Base-by-base conservation (phyloP, 2,113 vertebrate species). In the Poeciliopsis turrubarensis region DNA sequence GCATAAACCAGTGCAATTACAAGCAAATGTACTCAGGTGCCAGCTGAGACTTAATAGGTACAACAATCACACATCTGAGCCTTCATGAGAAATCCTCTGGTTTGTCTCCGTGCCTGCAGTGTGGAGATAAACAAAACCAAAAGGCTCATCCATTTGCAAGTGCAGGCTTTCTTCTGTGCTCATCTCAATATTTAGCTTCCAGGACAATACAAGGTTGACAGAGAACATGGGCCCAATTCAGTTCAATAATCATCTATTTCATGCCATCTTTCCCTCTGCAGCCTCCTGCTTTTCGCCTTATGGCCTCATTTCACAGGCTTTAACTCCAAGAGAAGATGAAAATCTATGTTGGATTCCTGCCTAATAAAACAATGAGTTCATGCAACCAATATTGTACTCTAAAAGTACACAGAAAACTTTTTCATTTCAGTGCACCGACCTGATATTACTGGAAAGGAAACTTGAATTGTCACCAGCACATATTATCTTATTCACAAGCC, bases 111-210 rank as follows among this genome's bases (percentile, higher is more conserved):
- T 41, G 86, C 73, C 85, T 89, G 87, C 72, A 73, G 84, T 27
- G 68, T 44, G 51, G 88, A 88, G 89, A 91, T 91, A 83, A 90
- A 89, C 86, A 76, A 76, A 84, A 66, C 60, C 70, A 27, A 22
- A 26, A 65, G 66, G 41, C 64, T 41, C 60, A 31, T 51, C 44
- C 66, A 82, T 86, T 87, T 85, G 6, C 80, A 31, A 47, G n/a
- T 47, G 39, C 51, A 37, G 61, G 73, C 47, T 17, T 67, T 60
- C 63, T 41, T 51, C 30, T 64, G 60, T 60, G 65, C 47, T 65
- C 6, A 67, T 86, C 54, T 64, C 67, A 63, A 34, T 75, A 19
- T 34, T 77, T 44, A 62, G 29, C 81, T 73, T 72, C 27, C 67
- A 68, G 80, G 41, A 80, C 39, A 81, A 74, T 39, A 73, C 73